Evolutionary conservation across 2,113 vertebrate genomes (phyloP), one percentile per base, ranked within the genome.

Genomic region (Oxyura jamaicensis): DNA sequence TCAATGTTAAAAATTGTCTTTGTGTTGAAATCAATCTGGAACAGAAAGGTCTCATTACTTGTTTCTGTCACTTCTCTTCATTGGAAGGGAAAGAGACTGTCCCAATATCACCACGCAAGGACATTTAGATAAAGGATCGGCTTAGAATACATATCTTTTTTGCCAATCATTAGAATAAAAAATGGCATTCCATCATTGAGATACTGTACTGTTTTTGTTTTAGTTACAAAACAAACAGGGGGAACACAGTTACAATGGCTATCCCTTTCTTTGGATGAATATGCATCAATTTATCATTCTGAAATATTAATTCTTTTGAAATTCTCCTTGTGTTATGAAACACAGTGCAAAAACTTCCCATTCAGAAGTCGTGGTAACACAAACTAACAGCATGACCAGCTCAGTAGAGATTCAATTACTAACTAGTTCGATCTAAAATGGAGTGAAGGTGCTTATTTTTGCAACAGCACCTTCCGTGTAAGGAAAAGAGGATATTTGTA

Each of bases 1-100:
- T 98, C 98, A 1, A 98, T 98, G 92, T 98, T 98, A 93, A 98
- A 99, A 94, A 98, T 82, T 93, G 97, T 96, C 94, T 98, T 98
- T 85, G 84, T 80, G 29, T 97, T 98, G 96, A 98, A 98, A 96
- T 98, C 97, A 14, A 98, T 98, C 98, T 98, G 91, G 67, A 96
- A 95, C 2, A 86, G 92, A 62, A 91, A 92, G 26, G 72, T 55
- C 63, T 76, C 48, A 7, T 41, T 75, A 71, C 20, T 26, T 48
- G 11, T 22, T 18, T 65, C 19, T 13, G 1, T 6, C 6, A 2
- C 58, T 80, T 48, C 22, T 42, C 22, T 13, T 33, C 13, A 6
- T 33, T 59, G 63, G n/a, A 58, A 88, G 23, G 65, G 19, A 71
- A 66, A 50, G 28, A 35, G 46, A 52, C 48, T 23, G 39, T 50